Percentiles rank a stretch among this genome's conserved stretches.
These are phyloP conservation scores for Rhopalosiphum nymphaeae DNA, from an alignment of 2,888 invertebrate species.

Conservation along the genomic window DNA sequence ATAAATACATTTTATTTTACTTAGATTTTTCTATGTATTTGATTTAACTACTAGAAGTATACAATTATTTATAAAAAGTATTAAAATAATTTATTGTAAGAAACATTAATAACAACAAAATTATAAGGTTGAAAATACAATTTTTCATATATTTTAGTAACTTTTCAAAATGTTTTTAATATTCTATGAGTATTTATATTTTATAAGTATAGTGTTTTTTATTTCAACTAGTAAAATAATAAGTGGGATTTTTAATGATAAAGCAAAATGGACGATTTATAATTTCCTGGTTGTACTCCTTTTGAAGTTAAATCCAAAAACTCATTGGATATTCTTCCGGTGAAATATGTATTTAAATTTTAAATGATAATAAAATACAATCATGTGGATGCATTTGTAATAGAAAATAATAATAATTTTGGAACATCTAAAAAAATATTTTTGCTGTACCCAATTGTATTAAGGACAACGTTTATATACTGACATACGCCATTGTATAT, in stretches of 20 bases:
- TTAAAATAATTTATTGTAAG: not conserved
- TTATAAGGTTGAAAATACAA: not conserved
- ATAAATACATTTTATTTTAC: not conserved
- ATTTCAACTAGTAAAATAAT: not conserved
- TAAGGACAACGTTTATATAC: not conserved
- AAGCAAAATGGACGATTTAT: not conserved
- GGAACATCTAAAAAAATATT: not conserved
- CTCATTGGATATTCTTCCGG: not conserved
- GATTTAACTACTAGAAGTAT: not conserved
- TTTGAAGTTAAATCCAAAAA: not conserved
- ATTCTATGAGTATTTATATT: not conserved
- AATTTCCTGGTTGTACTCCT: not conserved
- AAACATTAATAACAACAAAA: not conserved
- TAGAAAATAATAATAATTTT: not conserved
- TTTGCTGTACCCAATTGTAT: not conserved
- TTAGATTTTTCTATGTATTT: not conserved
- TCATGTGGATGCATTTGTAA: not conserved
- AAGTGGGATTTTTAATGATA: not conserved
- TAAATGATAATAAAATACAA: not conserved
- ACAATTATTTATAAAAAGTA: not conserved
- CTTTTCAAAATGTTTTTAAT: not conserved
- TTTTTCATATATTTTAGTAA: not conserved
- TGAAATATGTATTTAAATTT: not conserved
- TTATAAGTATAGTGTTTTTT: not conserved
- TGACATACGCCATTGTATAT: not conserved